phyloP scores from a whole-genome alignment of 1,140 invertebrate genomes.

The Drosophila persimilis region DNA sequence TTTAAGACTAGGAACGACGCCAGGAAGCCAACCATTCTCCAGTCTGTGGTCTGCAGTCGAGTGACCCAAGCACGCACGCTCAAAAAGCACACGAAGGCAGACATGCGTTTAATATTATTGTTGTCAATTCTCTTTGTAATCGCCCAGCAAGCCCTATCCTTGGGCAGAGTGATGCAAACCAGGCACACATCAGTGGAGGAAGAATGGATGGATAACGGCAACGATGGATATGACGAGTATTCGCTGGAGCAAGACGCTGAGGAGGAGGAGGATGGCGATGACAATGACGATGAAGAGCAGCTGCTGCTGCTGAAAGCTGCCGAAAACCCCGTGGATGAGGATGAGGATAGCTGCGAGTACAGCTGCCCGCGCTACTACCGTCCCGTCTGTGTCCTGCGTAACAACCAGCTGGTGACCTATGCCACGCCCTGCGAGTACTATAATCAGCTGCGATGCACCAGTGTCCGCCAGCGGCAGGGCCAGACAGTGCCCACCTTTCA shows the following conservation, averaged over 20 bases:
- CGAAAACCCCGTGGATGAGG: slow-evolving; percentile 28
- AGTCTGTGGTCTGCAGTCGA: too few relatives aligned
- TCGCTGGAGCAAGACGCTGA: neutral
- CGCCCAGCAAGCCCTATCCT: neutral
- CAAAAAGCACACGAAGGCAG: neutral
- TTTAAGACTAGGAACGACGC: too few relatives aligned
- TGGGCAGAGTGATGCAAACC: slow-evolving; percentile 5
- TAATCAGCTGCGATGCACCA: slow-evolving; percentile 59
- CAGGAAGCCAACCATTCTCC: neutral
- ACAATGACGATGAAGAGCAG: neutral
- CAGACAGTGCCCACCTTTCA: slow-evolving; percentile 30
- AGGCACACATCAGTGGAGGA: slow-evolving; percentile 17
- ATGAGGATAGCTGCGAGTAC: slow-evolving; percentile 55
- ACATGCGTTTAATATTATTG: slow-evolving; percentile 34
- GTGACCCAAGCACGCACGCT: too few relatives aligned
- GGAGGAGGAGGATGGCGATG: neutral
- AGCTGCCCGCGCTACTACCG: slow-evolving; percentile 69
- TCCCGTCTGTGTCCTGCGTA: slow-evolving; percentile 54
- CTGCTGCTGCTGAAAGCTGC: neutral
- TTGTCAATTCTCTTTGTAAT: neutral
- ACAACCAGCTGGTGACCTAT: slow-evolving; percentile 44
- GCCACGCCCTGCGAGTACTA: slow-evolving; percentile 64
- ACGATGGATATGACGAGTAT: slow-evolving; percentile 3
- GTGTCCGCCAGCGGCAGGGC: slow-evolving; percentile 35
- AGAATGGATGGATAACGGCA: neutral